Base-by-base conservation (phyloP, 2,797 vertebrate genomes). In the Melanotaenia nigrans region DNA sequence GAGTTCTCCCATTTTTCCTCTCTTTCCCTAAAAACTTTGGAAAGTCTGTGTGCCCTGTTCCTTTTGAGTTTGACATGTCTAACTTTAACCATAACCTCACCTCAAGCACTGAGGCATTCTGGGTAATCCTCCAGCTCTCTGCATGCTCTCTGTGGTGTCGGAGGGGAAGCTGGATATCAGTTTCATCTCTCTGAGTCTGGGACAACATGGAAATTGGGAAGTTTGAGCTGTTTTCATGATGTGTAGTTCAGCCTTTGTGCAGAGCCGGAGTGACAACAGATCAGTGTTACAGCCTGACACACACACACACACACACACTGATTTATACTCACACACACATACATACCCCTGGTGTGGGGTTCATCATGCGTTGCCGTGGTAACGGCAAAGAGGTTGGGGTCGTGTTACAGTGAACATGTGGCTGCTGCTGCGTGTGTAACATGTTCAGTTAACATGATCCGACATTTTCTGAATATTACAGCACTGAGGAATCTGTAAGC, bases 331-430 rank as follows among this genome's bases (percentile, higher is more conserved):
- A 30, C 38, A 57, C 35, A 33, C 11, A 32, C 32, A 36, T 24
- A 11, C 28, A 61, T 4, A 53, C 28, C 33, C 55, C 20, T 25
- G 47, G 24, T 49, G 36, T 63, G 51, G 56, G 60, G 61, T 74
- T 72, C 71, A 73, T 57, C 61, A 63, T 61, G 42, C 11, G 76
- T 82, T 45, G 47, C 71, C 3, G 35, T 78, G 77, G 85, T 71
- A 83, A 12, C 62, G 73, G 51, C 82, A 68, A 49, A 74, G 32
- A 61, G 28, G 35, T 61, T 0, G 51, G 80, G 47, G 73, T 85
- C 68, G 1, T 65, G 73, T 85, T 85, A 71, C 81, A 65, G 56
- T 36, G 68, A 79, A 83, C 78, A 81, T 87, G 80, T 77, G 76
- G 59, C 67, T 25, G 56, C 63, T 73, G 64, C 59, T 61, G 68